Base-by-base conservation (phyloP, 2,888 invertebrate genomes). In the Spatulosminthurus flaviceps region DNA sequence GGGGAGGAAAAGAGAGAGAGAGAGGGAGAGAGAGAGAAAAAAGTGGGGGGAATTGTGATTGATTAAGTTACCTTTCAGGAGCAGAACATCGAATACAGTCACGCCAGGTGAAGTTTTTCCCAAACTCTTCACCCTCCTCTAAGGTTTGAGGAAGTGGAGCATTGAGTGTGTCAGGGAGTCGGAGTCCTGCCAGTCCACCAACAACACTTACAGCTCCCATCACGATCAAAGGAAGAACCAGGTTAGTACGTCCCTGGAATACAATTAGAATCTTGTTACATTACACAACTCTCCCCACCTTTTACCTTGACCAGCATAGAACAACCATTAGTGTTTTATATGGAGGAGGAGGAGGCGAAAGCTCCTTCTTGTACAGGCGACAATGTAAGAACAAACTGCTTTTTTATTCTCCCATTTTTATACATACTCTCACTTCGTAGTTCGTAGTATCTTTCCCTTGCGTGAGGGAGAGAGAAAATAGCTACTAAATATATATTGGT, bases 121-220 rank as follows among this genome's bases (percentile, higher is more conserved):
- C 95, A 86, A 95, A 95, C 85, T 92, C 91, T 87, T 95, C 95
- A 0, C 95, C 95, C 87, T 96, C 95, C 87, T 94, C 94, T 9
- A 95, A 90, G 0, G 95, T 95, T 88, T 95, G 94, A 0, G 95
- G 95, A 82, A 96, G 87, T 1, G 93, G 91, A 86, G 93, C 91
- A 87, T 95, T 93, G 42, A 95, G 88, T 0, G 95, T 96, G 89
- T 96, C 95, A 0, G 95, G 95, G 82, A 96, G 88, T 24, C 95
- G 90, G 7, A 95, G 89, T 0, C 94, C 93, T 0, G 93, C 92
- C 79, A 95, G 86, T 1, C 95, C 95, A 7, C 95, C 95, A 64
- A 95, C 88, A 43, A 95, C 92, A 0, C 95, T 93, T 4, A 95
- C 90, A 7, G 90, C 90, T 0, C 95, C 95, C 92, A 96, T 93